These are phyloP conservation scores for Dasysyrphus albostriatus DNA, from an alignment of 2,888 invertebrate genomes.

Conservation along the genomic window DNA sequence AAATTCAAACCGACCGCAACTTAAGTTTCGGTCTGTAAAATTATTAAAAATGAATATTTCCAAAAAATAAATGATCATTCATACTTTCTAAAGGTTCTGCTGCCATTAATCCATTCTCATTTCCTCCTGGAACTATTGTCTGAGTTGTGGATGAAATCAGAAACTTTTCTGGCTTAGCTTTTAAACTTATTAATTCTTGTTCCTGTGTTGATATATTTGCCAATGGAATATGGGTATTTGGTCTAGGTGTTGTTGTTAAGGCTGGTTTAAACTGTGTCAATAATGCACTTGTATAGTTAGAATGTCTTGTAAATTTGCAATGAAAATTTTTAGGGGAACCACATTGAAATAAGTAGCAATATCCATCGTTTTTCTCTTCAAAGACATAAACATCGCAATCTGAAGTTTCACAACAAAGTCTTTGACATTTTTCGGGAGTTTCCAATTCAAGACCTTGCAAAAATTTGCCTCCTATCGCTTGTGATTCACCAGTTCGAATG, in stretches of 20 bases:
- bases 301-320: conserved; percentile 95
- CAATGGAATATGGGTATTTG: conserved; percentile 74
- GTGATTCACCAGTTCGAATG: conserved; percentile 95
- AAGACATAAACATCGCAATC: conserved; percentile 96
- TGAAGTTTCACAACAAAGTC: conserved; percentile 94
- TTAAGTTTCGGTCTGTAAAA: conserved; percentile 45
- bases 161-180: conserved; percentile 80
- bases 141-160: conserved; percentile 20
- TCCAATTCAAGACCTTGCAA: conserved; percentile 93
- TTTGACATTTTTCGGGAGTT: conserved; percentile 91
- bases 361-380: conserved; percentile 93
- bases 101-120: conserved; percentile 28
- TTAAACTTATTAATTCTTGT: conserved; percentile 83
- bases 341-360: conserved; percentile 96
- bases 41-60: background rate
- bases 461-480: conserved; percentile 94
- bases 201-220: conserved; percentile 83
- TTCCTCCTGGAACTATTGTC: conserved; percentile 13
- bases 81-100: conserved; percentile 39
- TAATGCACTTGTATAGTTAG: conserved; percentile 90
- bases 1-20: conserved; percentile 94
- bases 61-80: background rate
- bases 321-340: conserved; percentile 95
- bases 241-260: conserved; percentile 78
- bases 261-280: conserved; percentile 50